Evolutionary conservation across 2,113 vertebrate genomes (phyloP).

Genomic region (Takifugu bimaculatus): DNA sequence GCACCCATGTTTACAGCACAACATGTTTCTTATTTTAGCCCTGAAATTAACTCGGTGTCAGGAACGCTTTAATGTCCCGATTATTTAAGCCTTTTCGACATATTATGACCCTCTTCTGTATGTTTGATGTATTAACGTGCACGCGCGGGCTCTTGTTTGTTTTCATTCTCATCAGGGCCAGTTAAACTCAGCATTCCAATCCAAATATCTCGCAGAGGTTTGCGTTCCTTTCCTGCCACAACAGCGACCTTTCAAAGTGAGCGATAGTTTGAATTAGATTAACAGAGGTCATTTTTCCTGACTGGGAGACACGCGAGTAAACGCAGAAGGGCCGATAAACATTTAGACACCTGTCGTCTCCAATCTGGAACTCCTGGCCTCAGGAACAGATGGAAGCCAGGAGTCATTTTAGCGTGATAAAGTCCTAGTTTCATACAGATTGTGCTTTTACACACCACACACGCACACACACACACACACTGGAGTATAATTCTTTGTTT

Average conservation of each 20-base stretch:
- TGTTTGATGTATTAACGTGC: conserved; percentile 29
- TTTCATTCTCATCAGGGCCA: conserved; percentile 23
- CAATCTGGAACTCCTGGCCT: conserved; percentile 61
- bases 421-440: conserved; percentile 68
- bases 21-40: conserved; percentile 5
- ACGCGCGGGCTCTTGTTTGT: conserved; percentile 12
- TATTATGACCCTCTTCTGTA: conserved; percentile 20
- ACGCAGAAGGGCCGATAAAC: conserved; percentile 71
- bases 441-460: conserved; percentile 39
- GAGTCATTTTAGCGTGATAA: conserved; percentile 63
- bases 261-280: conserved; percentile 74
- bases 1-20: too few relatives aligned
- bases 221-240: conserved; percentile 50
- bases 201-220: conserved; percentile 26
- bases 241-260: conserved; percentile 58
- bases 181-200: conserved; percentile 25
- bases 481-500: too few relatives aligned
- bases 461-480: conserved; percentile 12
- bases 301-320: conserved; percentile 68
- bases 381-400: conserved; percentile 69
- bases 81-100: conserved; percentile 14
- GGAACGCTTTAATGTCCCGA: conserved; percentile 13
- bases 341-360: conserved; percentile 78
- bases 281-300: conserved; percentile 66
- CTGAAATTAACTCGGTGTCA: conserved; percentile 5